Base-by-base conservation (phyloP, 2,797 vertebrate species). In the Hipposideros larvatus region DNA sequence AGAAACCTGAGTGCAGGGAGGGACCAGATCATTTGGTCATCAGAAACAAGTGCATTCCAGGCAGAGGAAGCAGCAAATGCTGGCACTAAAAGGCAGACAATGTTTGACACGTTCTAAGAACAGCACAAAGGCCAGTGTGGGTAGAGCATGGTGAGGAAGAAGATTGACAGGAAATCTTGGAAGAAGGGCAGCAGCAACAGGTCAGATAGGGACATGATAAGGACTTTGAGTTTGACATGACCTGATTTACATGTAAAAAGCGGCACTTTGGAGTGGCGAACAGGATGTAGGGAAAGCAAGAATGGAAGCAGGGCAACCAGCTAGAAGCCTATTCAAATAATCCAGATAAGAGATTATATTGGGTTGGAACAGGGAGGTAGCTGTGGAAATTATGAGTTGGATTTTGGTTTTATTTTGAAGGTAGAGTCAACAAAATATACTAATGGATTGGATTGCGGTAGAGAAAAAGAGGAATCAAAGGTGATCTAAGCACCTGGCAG, bases 321-420 rank as follows among this genome's bases (percentile, higher is more conserved):
- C 85, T 65, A 91, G 55, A 84, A 46, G 18, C 13, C 63, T 73
- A 66, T 46, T 55, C 43, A 22, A 90, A 68, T 63, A 61, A 68
- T 79, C 31, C 34, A 85, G n/a, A 53, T 93, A 24, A 75, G 71
- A 85, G 53, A 48, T 91, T 43, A 22, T 80, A 53, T 41, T 31
- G 71, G 70, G 13, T 70, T 93, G 53, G n/a, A 79, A 59, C 66
- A 91, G 87, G 46, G 85, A 91, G 77, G n/a, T 66, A 68, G 28
- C 63, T 61, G 7, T 77, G 43, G 71, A 96, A 84, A 73, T 95
- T 24, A 85, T 66, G 48, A 79, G 24, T n/a, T 55, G 77, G 28
- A 59, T n/a, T 96, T 90, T 59, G 57, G 48, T 31, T 90, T 92
- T 61, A 74, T 63, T 92, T 87, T 93, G 61, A 95, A 90, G 41